Base-by-base conservation (phyloP, 2,113 vertebrate genomes). In the Spilogale gracilis region DNA sequence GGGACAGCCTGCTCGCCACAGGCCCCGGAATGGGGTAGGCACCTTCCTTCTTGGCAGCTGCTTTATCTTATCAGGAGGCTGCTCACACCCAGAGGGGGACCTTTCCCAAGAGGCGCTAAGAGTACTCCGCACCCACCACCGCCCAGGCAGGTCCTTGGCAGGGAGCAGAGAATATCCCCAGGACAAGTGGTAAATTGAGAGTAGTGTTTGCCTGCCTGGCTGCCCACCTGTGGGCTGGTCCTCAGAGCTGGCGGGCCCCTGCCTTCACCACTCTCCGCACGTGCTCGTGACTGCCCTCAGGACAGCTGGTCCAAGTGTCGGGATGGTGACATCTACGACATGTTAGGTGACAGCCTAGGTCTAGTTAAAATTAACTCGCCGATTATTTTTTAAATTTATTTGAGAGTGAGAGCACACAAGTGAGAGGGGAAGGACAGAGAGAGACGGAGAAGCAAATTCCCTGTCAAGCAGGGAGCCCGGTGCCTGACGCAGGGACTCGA, bases 291-390 rank as follows among this genome's bases (percentile, higher is more conserved):
- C n/a, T 9, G 45, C 58, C 23, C 1, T 3, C 38, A 16, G 1
- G 12, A 18, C 30, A 9, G 54, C 74, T 20, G 73, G 52, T 8
- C 52, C 43, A 10, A 0, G 0, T 30, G 25, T 32, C 0, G 5
- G 21, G 13, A 25, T 48, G 48, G 7, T 58, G n/a, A 13, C 14
- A 3, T 38, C 45, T 82, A 27, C 32, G 63, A 10, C 54, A 32
- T 38, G 45, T 61, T 79, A 54, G 54, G 48, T 73, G 54, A 63
- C 50, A 6, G 50, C 32, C 52, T 12, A 43, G 0, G 21, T 48
- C 23, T 71, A 30, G 14, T 38, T 80, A 45, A 93, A 54, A 54
- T 63, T 78, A 5, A 45, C 65, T 87, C 11, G 20, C 23, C 14
- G 0, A 7, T 74, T 82, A n/a, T 69, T 69, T 69, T 69, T 69